Percentiles rank a stretch among this genome's conserved stretches.
Evolutionary conservation across 2,113 vertebrate genomes (phyloP).

Genomic region (Cottus gobio): DNA sequence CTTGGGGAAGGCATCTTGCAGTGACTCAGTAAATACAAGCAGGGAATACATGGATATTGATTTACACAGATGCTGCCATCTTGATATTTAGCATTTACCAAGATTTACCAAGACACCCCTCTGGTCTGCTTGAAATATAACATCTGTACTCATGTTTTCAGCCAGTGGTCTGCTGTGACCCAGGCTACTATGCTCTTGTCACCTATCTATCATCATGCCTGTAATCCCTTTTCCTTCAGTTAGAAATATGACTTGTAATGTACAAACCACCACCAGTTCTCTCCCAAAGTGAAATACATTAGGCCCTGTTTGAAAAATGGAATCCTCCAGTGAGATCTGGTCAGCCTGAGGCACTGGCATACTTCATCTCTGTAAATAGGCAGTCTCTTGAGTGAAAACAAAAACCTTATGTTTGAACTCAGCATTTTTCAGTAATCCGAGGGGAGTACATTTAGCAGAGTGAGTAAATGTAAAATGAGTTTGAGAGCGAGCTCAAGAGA

Average conservation of each 20-base stretch:
- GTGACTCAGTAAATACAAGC: constrained; percentile 59
- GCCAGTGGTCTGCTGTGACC: constrained; percentile 25
- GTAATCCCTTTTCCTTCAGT: constrained; percentile 19
- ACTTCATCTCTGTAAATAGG: constrained; percentile 56
- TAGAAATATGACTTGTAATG: constrained; percentile 31
- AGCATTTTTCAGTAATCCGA: constrained; percentile 41
- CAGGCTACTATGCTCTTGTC: background rate
- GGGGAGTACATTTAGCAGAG: constrained; percentile 30
- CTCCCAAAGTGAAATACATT: constrained; percentile 42
- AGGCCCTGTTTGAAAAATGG: constrained; percentile 40
- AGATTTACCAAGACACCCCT: constrained; percentile 29
- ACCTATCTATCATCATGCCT: constrained; percentile 27
- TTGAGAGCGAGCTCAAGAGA: constrained; percentile 22
- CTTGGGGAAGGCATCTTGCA: constrained; percentile 40
- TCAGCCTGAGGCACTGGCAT: constrained; percentile 56
- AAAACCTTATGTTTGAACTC: constrained; percentile 42
- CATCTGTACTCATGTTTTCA: constrained; percentile 24
- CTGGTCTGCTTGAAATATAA: constrained; percentile 50
- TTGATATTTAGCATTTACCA: constrained; percentile 49
- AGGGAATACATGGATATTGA: constrained; percentile 38
- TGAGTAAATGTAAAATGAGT: constrained; percentile 39
- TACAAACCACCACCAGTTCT: constrained; percentile 42
- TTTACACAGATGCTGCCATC: constrained; percentile 11
- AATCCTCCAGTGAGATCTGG: constrained; percentile 35
- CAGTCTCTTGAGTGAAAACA: constrained; percentile 48